Percentiles rank a stretch among this genome's conserved stretches.
Evolutionary conservation across 2,797 vertebrate species (phyloP).

Genomic region (Pangasius krempfi): DNA sequence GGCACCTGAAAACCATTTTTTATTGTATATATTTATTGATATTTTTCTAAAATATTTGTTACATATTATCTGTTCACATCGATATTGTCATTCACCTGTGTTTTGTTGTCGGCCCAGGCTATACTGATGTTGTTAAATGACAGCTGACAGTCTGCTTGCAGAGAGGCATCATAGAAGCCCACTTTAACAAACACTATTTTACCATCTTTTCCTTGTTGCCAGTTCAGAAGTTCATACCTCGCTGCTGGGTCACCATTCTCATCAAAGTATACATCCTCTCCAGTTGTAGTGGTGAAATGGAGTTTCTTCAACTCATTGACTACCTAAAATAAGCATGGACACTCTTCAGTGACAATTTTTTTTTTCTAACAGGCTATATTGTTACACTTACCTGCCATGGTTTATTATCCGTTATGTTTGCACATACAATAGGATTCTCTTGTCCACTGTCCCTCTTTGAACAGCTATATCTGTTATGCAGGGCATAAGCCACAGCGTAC

Average conservation of each 20-base stretch:
- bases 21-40: conserved; percentile 70
- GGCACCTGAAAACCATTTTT: conserved; percentile 33
- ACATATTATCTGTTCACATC: too few species aligned
- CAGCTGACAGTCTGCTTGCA: conserved; percentile 45
- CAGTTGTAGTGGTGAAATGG: conserved; percentile 27
- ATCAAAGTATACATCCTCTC: too few species aligned
- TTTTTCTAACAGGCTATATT: not conserved
- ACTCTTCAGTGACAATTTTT: not conserved
- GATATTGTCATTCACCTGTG: too few species aligned
- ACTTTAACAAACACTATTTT: conserved; percentile 54
- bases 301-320: conserved; percentile 42
- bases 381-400: conserved; percentile 41
- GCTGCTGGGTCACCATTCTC: too few species aligned
- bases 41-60: conserved; percentile 55
- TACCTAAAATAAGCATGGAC: conserved; percentile 31
- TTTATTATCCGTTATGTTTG: conserved; percentile 20
- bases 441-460: conserved; percentile 13
- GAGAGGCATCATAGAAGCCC: conserved; percentile 33
- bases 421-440: not conserved
- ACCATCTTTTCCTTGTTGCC: conserved; percentile 49
- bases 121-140: conserved; percentile 30
- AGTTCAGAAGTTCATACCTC: too few species aligned
- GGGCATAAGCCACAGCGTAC: conserved; percentile 62
- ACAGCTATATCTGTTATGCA: conserved; percentile 58
- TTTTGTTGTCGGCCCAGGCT: conserved; percentile 37